Evolutionary conservation across 2,113 vertebrate species (phyloP).

Genomic region (Syngnathus floridae): DNA sequence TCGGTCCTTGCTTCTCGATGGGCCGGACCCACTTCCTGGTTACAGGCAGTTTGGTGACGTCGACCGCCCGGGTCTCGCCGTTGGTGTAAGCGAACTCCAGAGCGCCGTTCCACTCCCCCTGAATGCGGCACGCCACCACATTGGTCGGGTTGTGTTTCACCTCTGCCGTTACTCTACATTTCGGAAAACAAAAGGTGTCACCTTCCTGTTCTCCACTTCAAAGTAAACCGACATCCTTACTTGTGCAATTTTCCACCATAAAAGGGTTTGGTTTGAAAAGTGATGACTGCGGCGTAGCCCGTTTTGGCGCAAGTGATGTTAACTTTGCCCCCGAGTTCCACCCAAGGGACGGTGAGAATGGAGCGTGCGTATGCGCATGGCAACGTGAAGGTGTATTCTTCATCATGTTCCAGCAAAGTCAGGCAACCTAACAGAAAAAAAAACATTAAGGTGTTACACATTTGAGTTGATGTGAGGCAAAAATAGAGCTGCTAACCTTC

Average conservation of each 20-base stretch:
- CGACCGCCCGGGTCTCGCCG: constrained; percentile 79
- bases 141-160: constrained; percentile 87
- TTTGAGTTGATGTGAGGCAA: not conserved
- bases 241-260: constrained; percentile 95
- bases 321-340: constrained; percentile 95
- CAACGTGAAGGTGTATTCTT: constrained; percentile 92
- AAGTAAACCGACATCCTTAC: constrained; percentile 53
- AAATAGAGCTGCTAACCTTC: constrained; percentile 74
- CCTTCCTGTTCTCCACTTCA: not conserved
- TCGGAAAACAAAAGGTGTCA: not conserved
- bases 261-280: constrained; percentile 97
- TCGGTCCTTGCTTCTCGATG: constrained; percentile 81
- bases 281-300: constrained; percentile 91
- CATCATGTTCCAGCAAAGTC: constrained; percentile 84
- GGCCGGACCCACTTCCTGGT: constrained; percentile 84
- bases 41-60: constrained; percentile 83
- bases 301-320: constrained; percentile 86
- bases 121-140: constrained; percentile 85
- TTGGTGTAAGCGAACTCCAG: constrained; percentile 87
- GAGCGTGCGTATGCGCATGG: constrained; percentile 94
- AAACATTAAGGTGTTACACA: not conserved
- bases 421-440: constrained; percentile 73
- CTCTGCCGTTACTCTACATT: constrained; percentile 83
- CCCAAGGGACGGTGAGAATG: constrained; percentile 97
- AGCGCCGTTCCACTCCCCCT: constrained; percentile 93